Evolutionary conservation across 2,888 invertebrate genomes (phyloP).

Genomic region (Pollenia amentaria): DNA sequence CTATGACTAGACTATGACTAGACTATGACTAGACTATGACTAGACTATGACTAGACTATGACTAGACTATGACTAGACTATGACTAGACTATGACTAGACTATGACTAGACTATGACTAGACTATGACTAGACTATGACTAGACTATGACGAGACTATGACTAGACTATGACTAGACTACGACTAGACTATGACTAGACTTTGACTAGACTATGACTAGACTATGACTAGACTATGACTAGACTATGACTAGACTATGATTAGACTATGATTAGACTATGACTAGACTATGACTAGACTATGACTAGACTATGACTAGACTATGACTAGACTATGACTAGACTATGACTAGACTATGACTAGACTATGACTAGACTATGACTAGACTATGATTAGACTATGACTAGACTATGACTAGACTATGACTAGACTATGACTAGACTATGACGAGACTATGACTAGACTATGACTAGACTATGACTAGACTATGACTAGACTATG

Average conservation of each 20-base stretch:
- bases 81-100: slow-evolving; percentile 18
- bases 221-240: slow-evolving; percentile 8
- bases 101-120: slow-evolving; percentile 16
- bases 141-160: not conserved
- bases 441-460: too few species aligned
- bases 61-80: slow-evolving; percentile 21
- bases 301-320: too few species aligned
- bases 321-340: too few species aligned
- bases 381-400: not conserved
- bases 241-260: not conserved
- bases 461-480: too few species aligned
- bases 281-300: too few species aligned
- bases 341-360: too few species aligned
- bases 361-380: slow-evolving; percentile 1
- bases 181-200: not conserved
- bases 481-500: too few species aligned
- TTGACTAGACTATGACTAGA: not conserved
- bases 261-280: too few species aligned
- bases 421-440: not conserved
- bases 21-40: slow-evolving; percentile 18
- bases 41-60: slow-evolving; percentile 18
- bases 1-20: slow-evolving; percentile 18
- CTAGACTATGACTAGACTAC: too few species aligned
- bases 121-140: slow-evolving; percentile 13
- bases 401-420: not conserved